phyloP scores from a whole-genome alignment of 2,888 invertebrate species.

The Idaea aversata region DNA sequence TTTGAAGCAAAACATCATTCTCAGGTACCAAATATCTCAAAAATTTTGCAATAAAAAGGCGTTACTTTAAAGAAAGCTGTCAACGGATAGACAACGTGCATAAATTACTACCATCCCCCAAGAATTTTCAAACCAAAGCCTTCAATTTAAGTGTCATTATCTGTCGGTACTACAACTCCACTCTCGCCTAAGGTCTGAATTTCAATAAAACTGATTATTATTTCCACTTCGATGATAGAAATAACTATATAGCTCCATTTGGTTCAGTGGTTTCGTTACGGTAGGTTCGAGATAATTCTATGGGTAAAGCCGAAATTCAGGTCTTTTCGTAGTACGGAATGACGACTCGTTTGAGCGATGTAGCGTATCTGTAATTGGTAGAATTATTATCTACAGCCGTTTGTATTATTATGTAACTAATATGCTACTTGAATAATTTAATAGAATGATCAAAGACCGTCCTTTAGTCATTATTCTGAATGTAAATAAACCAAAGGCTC shows the following conservation, averaged over 20 bases:
- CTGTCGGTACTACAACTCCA: slow-evolving; percentile 23
- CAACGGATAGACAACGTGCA: slow-evolving; percentile 1
- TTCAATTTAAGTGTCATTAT: slow-evolving; percentile 28
- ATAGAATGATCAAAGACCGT: no score
- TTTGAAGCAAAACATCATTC: neutral
- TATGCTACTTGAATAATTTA: no score
- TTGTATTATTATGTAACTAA: no score
- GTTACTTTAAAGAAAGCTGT: neutral
- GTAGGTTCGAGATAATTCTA: slow-evolving; percentile 4
- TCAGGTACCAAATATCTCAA: neutral
- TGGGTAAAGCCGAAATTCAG: neutral
- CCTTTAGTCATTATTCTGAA: no score
- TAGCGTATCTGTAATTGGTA: neutral
- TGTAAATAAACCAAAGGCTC: no score
- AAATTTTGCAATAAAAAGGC: neutral
- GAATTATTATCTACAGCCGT: neutral
- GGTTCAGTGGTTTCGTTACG: slow-evolving; percentile 25
- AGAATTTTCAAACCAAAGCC: slow-evolving; percentile 14
- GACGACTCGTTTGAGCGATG: neutral
- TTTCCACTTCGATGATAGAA: slow-evolving; percentile 57
- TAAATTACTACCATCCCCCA: slow-evolving; percentile 23
- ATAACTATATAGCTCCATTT: slow-evolving; percentile 45
- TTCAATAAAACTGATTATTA: slow-evolving; percentile 51
- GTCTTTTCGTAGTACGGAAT: neutral
- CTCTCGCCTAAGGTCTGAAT: slow-evolving; percentile 52